Conservation (phyloP, 53 echinoderm and acorn worm genomes). For the Zoroaster sp. region DNA sequence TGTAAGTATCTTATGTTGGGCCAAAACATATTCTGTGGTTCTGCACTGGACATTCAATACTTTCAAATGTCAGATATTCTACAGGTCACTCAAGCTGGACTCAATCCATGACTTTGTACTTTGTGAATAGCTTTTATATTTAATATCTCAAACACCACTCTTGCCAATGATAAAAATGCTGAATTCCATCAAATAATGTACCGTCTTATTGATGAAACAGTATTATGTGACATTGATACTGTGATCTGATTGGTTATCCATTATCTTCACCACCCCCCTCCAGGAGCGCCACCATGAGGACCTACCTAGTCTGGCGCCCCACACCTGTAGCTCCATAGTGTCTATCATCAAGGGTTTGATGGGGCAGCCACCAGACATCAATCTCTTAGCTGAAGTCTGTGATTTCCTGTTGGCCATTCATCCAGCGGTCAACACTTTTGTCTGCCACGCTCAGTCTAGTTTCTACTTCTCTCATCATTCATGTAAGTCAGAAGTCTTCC, state of each 20-base stretch:
- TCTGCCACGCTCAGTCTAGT: constrained; percentile 96
- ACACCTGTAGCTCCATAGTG: constrained; percentile 61
- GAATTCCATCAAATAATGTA: not conserved
- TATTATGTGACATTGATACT: not conserved
- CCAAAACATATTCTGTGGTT: too few species aligned
- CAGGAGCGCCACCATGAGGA: constrained; percentile 92
- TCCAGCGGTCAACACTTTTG: constrained; percentile 96
- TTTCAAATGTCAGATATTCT: too few species aligned
- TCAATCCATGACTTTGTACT: too few species aligned
- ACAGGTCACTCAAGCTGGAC: too few species aligned
- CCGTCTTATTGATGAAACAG: not conserved
- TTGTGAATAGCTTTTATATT: too few species aligned
- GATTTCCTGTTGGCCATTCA: constrained; percentile 92
- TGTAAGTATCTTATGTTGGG: too few species aligned
- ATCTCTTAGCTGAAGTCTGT: constrained; percentile 85
- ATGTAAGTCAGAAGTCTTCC: constrained; percentile 58
- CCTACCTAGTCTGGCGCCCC: constrained; percentile 70
- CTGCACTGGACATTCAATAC: too few species aligned
- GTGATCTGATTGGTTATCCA: not conserved
- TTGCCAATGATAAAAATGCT: not conserved
- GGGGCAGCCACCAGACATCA: constrained; percentile 86
- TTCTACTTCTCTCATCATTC: constrained; percentile 94
- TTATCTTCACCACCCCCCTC: not conserved
- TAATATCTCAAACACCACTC: too few species aligned
- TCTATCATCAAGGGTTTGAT: constrained; percentile 84